phyloP scores from a whole-genome alignment of 2,797 vertebrate species.

The Tokudaia muenninki region DNA sequence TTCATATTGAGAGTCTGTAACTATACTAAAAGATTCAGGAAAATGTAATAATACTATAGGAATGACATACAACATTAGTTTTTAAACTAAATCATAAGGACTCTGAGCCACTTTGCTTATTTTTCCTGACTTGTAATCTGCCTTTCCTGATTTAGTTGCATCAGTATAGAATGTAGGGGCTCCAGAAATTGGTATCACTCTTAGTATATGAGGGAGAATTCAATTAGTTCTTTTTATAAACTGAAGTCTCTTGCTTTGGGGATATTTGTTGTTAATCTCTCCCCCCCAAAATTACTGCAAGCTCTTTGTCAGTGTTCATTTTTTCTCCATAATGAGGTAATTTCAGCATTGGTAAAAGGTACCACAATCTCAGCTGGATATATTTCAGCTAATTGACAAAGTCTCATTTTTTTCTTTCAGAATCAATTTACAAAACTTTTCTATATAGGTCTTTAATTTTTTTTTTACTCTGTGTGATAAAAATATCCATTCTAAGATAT shows the following conservation, averaged over 20 bases:
- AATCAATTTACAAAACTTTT: background rate
- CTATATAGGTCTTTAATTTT: background rate
- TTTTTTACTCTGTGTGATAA: background rate
- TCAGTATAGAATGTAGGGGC: background rate
- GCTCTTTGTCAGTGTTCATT: background rate
- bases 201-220: background rate
- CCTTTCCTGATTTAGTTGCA: background rate
- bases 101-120: background rate
- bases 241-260: background rate
- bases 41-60: background rate
- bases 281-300: background rate
- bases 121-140: background rate
- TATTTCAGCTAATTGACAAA: background rate
- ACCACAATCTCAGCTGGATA: background rate
- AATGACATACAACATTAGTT: background rate
- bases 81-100: background rate
- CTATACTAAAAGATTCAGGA: background rate
- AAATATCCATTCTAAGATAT: background rate
- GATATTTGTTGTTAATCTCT: background rate
- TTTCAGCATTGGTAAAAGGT: background rate
- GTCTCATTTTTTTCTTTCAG: background rate
- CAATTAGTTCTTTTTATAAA: background rate
- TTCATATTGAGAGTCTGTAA: background rate
- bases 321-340: background rate
- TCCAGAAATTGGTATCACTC: background rate